Evolutionary conservation across 2,888 invertebrate genomes (phyloP).

Genomic region (Embidobia sp.): DNA sequence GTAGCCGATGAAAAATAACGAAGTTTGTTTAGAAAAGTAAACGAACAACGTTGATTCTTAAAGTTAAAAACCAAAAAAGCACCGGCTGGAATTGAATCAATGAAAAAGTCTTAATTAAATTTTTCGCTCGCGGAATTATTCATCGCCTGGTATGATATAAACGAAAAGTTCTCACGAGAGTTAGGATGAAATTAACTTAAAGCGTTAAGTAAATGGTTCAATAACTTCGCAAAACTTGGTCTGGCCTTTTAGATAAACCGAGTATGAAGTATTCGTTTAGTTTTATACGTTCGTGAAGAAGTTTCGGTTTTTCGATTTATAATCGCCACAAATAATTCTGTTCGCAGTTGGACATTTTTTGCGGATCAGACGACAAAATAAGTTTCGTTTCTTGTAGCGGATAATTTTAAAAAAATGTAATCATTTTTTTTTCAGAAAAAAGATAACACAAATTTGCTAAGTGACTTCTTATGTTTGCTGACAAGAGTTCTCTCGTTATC

Average conservation of each 20-base stretch:
- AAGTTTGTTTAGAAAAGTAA: no score
- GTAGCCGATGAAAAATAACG: no score
- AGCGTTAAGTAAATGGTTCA: conserved; percentile 60
- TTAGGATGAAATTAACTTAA: conserved; percentile 51
- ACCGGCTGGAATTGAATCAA: background rate
- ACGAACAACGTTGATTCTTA: no score
- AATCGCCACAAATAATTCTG: conserved; percentile 24
- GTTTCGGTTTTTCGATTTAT: conserved; percentile 39
- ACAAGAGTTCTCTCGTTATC: background rate
- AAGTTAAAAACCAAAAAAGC: no score
- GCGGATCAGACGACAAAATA: no score
- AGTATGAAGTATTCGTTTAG: conserved; percentile 52
- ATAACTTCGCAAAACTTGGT: conserved; percentile 54
- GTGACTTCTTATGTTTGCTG: background rate
- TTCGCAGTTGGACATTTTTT: background rate
- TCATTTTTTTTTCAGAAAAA: no score
- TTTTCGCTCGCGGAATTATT: conserved; percentile 33
- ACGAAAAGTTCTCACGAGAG: conserved; percentile 29
- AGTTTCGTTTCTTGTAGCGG: no score
- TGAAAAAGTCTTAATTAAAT: conserved; percentile 29
- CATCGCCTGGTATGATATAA: conserved; percentile 17
- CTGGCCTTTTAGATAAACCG: conserved; percentile 48
- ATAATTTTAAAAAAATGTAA: no score
- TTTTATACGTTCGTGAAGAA: conserved; percentile 41
- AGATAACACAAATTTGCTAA: no score